Conservation (phyloP, 2,797 vertebrate species). For the Aulostomus chinensis region DNA sequence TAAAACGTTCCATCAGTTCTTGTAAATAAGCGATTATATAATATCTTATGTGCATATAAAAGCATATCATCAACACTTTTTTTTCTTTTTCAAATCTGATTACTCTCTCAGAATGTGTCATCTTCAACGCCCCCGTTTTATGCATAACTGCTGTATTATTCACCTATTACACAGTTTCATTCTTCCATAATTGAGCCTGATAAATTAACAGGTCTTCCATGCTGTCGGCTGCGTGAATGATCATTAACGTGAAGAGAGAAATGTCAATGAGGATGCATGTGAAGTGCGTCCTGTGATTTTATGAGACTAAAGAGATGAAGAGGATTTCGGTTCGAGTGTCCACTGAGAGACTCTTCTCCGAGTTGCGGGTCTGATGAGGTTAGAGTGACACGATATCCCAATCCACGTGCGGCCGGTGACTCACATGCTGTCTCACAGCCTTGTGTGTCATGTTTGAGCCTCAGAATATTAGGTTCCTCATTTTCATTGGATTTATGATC, state of each 20-base stretch:
- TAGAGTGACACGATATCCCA: conserved; percentile 22
- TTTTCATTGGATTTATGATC: conserved; percentile 34
- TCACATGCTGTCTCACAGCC: conserved; percentile 22
- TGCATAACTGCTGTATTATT: conserved; percentile 29
- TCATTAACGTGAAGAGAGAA: conserved; percentile 51
- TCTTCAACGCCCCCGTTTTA: conserved; percentile 24
- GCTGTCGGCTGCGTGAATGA: conserved; percentile 52
- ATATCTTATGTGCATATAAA: too few species aligned
- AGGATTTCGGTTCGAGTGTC: conserved; percentile 40
- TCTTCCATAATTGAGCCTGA: conserved; percentile 25
- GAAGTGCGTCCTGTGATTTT: conserved; percentile 52
- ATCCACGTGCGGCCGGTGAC: conserved; percentile 26
- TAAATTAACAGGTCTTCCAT: conserved; percentile 43
- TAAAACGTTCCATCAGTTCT: too few species aligned
- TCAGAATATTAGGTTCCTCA: conserved; percentile 25
- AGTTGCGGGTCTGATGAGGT: conserved; percentile 45
- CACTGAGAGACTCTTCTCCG: conserved; percentile 45
- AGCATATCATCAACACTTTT: too few species aligned
- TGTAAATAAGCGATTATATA: too few species aligned
- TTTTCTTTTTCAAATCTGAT: too few species aligned
- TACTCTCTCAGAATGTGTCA: conserved; percentile 21
- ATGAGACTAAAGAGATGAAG: conserved; percentile 48
- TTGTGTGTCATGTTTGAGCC: conserved; percentile 27
- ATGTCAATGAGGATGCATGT: conserved; percentile 49
- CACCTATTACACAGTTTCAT: conserved; percentile 29